Base-by-base conservation (phyloP, 2,888 invertebrate species). In the Oegoconia quadripuncta region DNA sequence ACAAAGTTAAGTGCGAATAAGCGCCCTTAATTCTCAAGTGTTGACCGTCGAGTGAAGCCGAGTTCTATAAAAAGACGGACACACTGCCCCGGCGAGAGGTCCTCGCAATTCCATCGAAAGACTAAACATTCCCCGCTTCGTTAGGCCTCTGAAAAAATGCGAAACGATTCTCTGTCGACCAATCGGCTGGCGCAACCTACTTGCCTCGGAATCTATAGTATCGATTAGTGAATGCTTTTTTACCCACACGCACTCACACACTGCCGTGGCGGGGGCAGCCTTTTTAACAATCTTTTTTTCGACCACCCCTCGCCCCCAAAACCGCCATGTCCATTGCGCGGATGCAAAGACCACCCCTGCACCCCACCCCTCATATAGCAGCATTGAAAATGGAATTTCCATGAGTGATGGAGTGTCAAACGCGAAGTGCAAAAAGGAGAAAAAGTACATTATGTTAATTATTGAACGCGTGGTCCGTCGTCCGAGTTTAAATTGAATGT, bases 321-420 rank as follows among this genome's bases (percentile, higher is more conserved):
- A 83, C 81, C 83, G 76, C 79, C 82, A 73, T 74, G 84, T 84
- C 86, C 86, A 83, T 79, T 76, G 83, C 82, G 81, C 81, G 81
- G 78, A 84, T 86, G 84, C 83, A 83, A 86, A 86, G 83, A 80
- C 83, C 86, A 75, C 82, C 84, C 79, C 69, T 62, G 35, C 52
- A 44, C 70, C 72, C 75, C 78, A 59, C 73, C 77, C 73, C 78
- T 74, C 77, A 72, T 74, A 78, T 74, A 77, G 71, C 81, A 79
- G 80, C 84, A 84, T 84, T 84, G 83, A 86, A 86, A 87, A 86
- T 86, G 87, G 87, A 86, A 86, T 87, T 87, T 87, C 86, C 87
- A 82, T 87, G 87, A 87, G 83, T 87, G 87, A 87, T 87, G 87
- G 86, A 87, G 86, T 87, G 87, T 86, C 87, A 87, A 86, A 86